phyloP scores from a whole-genome alignment of 2,113 vertebrate genomes.

The Eubucco bourcierii region DNA sequence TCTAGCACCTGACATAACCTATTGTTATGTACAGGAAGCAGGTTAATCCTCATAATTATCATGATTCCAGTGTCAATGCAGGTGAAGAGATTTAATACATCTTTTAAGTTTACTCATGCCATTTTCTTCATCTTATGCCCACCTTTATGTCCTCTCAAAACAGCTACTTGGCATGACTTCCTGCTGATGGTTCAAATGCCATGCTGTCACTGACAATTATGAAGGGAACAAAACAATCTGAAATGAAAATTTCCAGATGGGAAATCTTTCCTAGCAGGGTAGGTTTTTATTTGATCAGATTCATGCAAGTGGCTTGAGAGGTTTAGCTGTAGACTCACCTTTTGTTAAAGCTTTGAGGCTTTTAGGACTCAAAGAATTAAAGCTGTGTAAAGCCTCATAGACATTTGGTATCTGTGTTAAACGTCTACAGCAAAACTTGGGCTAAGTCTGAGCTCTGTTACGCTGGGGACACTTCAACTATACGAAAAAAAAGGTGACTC shows the following conservation, averaged over 20 bases:
- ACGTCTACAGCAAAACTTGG: not conserved
- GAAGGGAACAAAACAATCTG: slow-evolving; percentile 34
- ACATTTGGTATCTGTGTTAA: not conserved
- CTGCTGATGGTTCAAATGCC: not conserved
- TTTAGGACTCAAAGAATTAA: not conserved
- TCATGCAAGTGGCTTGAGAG: not conserved
- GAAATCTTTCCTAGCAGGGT: not conserved
- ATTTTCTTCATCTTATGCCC: slow-evolving; percentile 31
- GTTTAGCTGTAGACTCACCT: not conserved
- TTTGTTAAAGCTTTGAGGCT: not conserved
- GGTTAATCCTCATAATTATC: slow-evolving; percentile 64
- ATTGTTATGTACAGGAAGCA: slow-evolving; percentile 38
- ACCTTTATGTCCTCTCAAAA: slow-evolving; percentile 25
- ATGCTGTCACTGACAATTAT: not conserved
- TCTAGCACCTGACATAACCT: slow-evolving; percentile 24
- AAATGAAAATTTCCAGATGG: slow-evolving; percentile 6
- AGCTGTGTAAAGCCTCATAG: not conserved
- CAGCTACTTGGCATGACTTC: not conserved
- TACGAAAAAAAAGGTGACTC: not conserved
- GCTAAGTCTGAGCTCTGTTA: not conserved
- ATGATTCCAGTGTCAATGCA: slow-evolving; percentile 16
- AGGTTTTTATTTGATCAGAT: not conserved
- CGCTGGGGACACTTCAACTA: not conserved
- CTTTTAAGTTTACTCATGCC: slow-evolving; percentile 49
- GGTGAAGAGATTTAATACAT: slow-evolving; percentile 30